Conservation (phyloP, 1,140 invertebrate species). For the Physella acuta region DNA sequence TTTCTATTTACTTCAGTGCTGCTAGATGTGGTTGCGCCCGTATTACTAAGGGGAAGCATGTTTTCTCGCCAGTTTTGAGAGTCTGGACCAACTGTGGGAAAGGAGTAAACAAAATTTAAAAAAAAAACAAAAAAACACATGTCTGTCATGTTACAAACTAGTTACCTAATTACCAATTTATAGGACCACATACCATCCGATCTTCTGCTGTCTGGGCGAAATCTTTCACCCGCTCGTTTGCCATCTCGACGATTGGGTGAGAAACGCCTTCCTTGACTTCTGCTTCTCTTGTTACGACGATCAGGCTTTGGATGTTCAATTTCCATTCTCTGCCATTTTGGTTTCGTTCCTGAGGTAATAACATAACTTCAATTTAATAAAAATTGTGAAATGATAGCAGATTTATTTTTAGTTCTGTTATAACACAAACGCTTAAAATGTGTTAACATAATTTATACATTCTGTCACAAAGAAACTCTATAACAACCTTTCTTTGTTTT, state of each 20-base stretch:
- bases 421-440: no score
- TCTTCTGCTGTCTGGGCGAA: slow-evolving; percentile 27
- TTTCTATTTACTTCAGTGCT: background rate
- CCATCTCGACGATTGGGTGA: slow-evolving; percentile 32
- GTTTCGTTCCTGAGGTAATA: slow-evolving; percentile 41
- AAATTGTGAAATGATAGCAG: no score
- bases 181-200: slow-evolving; percentile 20
- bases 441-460: background rate
- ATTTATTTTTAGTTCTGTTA: no score
- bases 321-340: slow-evolving; percentile 54
- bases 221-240: slow-evolving; percentile 29
- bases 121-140: background rate
- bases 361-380: no score
- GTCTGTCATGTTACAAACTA: background rate
- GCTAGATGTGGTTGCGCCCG: background rate
- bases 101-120: background rate
- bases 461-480: background rate
- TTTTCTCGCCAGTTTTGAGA: slow-evolving; percentile 22
- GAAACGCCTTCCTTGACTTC: slow-evolving; percentile 43
- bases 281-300: slow-evolving; percentile 39
- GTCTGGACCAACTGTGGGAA: slow-evolving; percentile 15
- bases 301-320: slow-evolving; percentile 50
- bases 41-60: background rate
- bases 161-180: background rate
- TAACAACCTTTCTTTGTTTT: slow-evolving; percentile 37